Evolutionary conservation across 2,888 invertebrate genomes (phyloP), one percentile per base, ranked within the genome.

Genomic region (Ernsta delagoae): DNA sequence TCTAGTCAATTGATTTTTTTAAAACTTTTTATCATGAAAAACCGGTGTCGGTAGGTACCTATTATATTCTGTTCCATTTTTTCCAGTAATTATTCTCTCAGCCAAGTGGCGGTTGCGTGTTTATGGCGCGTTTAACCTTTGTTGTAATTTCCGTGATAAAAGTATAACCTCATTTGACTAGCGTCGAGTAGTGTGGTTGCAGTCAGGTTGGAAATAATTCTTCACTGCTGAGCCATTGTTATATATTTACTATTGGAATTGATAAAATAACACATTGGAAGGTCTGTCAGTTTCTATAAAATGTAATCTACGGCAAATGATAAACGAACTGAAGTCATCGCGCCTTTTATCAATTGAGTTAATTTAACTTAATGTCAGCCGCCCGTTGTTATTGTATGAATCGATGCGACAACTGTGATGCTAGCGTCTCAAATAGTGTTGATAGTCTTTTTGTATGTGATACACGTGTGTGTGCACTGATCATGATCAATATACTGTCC

Each of bases 61-160:
- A 41, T 54, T 41, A 63, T 16, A 9, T 63, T 53, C 53, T 41
- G 39, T 63, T 6, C 53, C 24, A 16, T 34, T 60, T 66, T 66
- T 60, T 43, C 9, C 45, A 61, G 60, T 68, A 62, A 68, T 63
- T 68, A 59, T 68, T 62, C 60, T 56, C 59, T 61, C 61, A 48
- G 36, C 9, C 67, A 75, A 77, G 66, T 76, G 74, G 74, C 73
- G 79, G 74, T 88, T 76, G 88, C 88, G 87, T 89, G 88, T 81
- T 79, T 79, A 75, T 75, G 75, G 75, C 80, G 78, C 84, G 81
- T 88, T 88, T 85, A 83, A 82, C 81, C 83, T 86, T 83, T 79
- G 78, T 76, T 79, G 80, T 83, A 85, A 87, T 87, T 87, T 87
- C 86, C 84, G 80, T 80, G 82, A 82, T 85, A 81, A 83, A 83